These are phyloP conservation scores for Polypterus bichir DNA, from an alignment of 2,113 vertebrate species.

Conservation along the genomic window DNA sequence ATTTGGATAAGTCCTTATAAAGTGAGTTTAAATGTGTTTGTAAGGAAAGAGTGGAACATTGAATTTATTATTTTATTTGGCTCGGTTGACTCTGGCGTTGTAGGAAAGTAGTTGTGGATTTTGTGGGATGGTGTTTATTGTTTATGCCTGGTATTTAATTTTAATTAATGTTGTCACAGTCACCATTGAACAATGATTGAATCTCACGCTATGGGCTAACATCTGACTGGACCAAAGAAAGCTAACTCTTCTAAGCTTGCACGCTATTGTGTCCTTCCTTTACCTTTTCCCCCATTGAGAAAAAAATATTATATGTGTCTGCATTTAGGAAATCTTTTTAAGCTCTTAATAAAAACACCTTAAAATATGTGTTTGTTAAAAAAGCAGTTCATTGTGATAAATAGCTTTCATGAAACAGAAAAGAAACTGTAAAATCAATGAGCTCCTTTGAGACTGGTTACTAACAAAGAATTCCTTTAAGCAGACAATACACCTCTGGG, in stretches of 20 bases:
- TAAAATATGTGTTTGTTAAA: too few relatives aligned
- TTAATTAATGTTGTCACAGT: slow-evolving; percentile 54
- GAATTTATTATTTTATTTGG: slow-evolving; percentile 52
- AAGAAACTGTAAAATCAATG: too few relatives aligned
- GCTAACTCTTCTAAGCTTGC: slow-evolving; percentile 19
- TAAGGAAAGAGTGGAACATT: slow-evolving; percentile 40
- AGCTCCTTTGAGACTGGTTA: too few relatives aligned
- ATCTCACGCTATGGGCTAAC: slow-evolving; percentile 44
- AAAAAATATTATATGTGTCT: too few relatives aligned
- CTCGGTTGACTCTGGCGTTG: slow-evolving; percentile 34
- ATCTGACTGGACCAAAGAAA: slow-evolving; percentile 29
- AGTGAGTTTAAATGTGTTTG: slow-evolving; percentile 3
- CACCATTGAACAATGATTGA: slow-evolving; percentile 27
- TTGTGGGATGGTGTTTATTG: slow-evolving; percentile 50
- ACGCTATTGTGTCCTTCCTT: too few relatives aligned
- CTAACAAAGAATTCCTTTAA: too few relatives aligned
- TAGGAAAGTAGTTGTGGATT: slow-evolving; percentile 39
- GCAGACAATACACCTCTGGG: too few relatives aligned
- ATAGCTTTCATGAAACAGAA: too few relatives aligned
- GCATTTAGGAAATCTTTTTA: too few relatives aligned
- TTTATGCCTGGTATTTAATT: slow-evolving; percentile 51
- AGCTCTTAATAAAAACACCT: too few relatives aligned
- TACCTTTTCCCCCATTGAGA: too few relatives aligned
- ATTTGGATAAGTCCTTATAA: slow-evolving; percentile 24
- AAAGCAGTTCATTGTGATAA: too few relatives aligned